Evolutionary conservation across 2,797 vertebrate genomes (phyloP).

Genomic region (Philypnodon macrostomus): DNA sequence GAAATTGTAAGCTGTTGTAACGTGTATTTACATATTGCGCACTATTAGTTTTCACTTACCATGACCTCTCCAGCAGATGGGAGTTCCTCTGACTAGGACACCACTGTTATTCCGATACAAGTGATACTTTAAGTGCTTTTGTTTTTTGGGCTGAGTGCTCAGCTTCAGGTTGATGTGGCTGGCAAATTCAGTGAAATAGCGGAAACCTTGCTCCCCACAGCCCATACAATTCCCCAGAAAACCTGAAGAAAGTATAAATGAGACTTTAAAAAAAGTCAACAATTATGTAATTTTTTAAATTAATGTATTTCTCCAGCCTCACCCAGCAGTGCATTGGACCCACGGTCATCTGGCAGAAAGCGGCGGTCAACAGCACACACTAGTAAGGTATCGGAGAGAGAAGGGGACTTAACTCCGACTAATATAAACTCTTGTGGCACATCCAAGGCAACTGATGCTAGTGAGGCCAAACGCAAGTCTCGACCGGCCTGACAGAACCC

Average conservation of each 20-base stretch:
- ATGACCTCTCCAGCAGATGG: conserved; percentile 91
- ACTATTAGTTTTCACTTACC: no score
- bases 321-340: conserved; percentile 92
- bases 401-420: conserved; percentile 89
- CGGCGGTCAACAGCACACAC: conserved; percentile 92
- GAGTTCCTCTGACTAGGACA: conserved; percentile 84
- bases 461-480: conserved; percentile 86
- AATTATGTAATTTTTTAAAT: neutral
- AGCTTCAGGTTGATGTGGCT: conserved; percentile 97
- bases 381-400: conserved; percentile 85
- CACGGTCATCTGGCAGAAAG: conserved; percentile 92
- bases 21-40: neutral
- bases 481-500: conserved; percentile 95
- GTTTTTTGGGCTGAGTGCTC: conserved; percentile 96
- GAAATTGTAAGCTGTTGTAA: neutral
- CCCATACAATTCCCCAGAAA: conserved; percentile 96
- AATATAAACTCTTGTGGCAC: conserved; percentile 87
- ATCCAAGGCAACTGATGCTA: conserved; percentile 85
- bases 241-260: conserved; percentile 70
- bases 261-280: no score
- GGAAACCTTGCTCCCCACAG: conserved; percentile 95
- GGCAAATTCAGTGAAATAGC: conserved; percentile 98
- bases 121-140: conserved; percentile 96
- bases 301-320: conserved; percentile 56
- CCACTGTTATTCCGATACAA: conserved; percentile 88